Conservation (phyloP, 2,888 invertebrate genomes). For the Buathra laborator region DNA sequence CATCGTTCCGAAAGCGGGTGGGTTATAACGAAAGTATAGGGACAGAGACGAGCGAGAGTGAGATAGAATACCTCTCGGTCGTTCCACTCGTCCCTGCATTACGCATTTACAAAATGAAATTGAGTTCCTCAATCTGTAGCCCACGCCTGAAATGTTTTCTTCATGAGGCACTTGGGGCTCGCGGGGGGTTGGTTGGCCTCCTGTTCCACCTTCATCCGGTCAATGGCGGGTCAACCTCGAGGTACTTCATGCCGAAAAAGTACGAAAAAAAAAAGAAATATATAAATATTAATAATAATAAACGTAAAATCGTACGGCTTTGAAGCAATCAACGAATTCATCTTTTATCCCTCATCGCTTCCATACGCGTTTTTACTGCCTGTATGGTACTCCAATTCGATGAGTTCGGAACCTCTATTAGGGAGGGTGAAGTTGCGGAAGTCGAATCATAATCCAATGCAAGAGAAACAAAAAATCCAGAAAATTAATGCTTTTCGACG, state of each 20-base stretch:
- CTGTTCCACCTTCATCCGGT: background rate
- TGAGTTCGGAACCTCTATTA: too few relatives aligned
- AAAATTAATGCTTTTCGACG: too few relatives aligned
- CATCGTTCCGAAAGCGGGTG: slow-evolving; percentile 39
- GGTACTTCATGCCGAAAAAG: background rate
- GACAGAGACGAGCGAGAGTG: slow-evolving; percentile 30
- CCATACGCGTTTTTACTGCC: too few relatives aligned
- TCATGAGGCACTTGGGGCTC: slow-evolving; percentile 70
- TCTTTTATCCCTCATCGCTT: background rate
- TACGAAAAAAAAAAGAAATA: background rate
- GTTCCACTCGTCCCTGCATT: slow-evolving; percentile 71
- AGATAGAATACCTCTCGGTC: slow-evolving; percentile 42
- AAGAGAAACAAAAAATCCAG: too few relatives aligned
- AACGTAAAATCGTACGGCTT: background rate
- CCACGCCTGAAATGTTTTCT: slow-evolving; percentile 72
- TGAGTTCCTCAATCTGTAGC: slow-evolving; percentile 76
- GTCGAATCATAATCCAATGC: too few relatives aligned
- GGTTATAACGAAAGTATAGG: slow-evolving; percentile 19
- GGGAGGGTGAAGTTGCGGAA: too few relatives aligned
- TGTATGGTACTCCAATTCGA: too few relatives aligned
- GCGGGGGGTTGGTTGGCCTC: slow-evolving; percentile 24
- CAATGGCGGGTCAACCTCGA: background rate
- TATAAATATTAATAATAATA: background rate
- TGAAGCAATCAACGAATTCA: background rate
- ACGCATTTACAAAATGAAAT: slow-evolving; percentile 80